Conservation (phyloP, 1,140 invertebrate species). For the Diachasma alloeum region DNA sequence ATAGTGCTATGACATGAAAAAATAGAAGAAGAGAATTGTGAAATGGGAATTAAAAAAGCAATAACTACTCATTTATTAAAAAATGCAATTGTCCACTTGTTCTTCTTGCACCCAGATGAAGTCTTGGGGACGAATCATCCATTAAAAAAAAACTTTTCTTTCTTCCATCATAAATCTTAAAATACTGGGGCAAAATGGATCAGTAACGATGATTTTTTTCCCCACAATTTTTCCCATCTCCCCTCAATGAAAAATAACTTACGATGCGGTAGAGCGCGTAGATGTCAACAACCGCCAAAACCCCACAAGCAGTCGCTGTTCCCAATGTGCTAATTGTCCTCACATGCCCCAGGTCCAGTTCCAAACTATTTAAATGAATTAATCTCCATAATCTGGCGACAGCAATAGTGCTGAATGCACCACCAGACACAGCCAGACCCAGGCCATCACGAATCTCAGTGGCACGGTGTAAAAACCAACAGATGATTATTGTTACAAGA, state of each 20-base stretch:
- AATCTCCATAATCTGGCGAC: conserved; percentile 43
- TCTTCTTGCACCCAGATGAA: too few relatives aligned
- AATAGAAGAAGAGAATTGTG: too few relatives aligned
- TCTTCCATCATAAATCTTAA: too few relatives aligned
- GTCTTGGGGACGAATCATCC: too few relatives aligned
- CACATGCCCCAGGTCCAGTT: conserved; percentile 36
- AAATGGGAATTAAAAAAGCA: too few relatives aligned
- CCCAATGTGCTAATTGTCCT: conserved; percentile 34
- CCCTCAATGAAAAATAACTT: conserved; percentile 14
- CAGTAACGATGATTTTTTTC: too few relatives aligned
- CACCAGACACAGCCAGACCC: conserved; percentile 36
- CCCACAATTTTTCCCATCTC: too few relatives aligned
- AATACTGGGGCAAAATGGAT: too few relatives aligned
- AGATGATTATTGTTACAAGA: conserved; percentile 35
- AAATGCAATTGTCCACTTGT: too few relatives aligned
- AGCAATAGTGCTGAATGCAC: conserved; percentile 41
- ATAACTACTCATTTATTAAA: too few relatives aligned
- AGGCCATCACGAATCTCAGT: conserved; percentile 42
- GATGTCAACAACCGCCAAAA: conserved; percentile 45
- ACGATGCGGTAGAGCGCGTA: conserved; percentile 46
- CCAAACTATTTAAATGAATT: conserved; percentile 39
- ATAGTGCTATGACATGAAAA: too few relatives aligned
- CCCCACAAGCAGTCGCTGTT: conserved; percentile 31
- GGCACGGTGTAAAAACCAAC: conserved; percentile 45
- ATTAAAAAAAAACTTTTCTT: too few relatives aligned